Percentiles rank a stretch among this genome's conserved stretches.
phyloP scores from a whole-genome alignment of 2,888 invertebrate species.

The Crocallis elinguaria region DNA sequence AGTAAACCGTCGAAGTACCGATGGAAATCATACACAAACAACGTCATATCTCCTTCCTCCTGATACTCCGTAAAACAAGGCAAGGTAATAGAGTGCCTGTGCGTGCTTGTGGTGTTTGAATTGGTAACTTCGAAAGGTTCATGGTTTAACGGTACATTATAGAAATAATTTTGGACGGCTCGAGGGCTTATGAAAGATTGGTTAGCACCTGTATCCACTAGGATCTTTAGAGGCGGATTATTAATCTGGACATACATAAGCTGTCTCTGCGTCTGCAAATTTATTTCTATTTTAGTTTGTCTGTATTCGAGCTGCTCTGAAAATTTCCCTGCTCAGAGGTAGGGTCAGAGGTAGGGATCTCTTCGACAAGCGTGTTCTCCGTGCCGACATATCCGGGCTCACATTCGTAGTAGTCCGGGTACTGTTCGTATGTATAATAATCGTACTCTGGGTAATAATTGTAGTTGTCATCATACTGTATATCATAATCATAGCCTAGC shows the following conservation, averaged over 20 bases:
- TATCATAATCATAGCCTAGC: not conserved
- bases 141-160: constrained; percentile 22
- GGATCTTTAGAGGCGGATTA: constrained; percentile 36
- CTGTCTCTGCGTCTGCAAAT: not conserved
- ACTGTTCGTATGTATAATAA: not conserved
- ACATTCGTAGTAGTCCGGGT: not conserved
- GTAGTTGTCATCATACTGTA: not conserved
- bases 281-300: constrained; percentile 34
- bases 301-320: constrained; percentile 15
- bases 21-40: constrained; percentile 44
- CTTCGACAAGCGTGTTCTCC: not conserved
- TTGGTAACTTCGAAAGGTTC: constrained; percentile 43
- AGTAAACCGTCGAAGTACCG: constrained; percentile 43
- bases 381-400: not conserved
- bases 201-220: no score
- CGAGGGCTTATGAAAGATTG: no score
- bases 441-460: not conserved
- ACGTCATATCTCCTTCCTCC: constrained; percentile 22
- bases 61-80: constrained; percentile 36
- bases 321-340: constrained; percentile 27
- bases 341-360: not conserved
- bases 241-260: constrained; percentile 27
- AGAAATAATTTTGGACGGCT: constrained; percentile 28
- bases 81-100: constrained; percentile 38
- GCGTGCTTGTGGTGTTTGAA: constrained; percentile 33